Percentiles rank a stretch among this genome's conserved stretches.
These are phyloP conservation scores for Agrilus mali DNA, from an alignment of 2,888 invertebrate genomes.

Conservation along the genomic window DNA sequence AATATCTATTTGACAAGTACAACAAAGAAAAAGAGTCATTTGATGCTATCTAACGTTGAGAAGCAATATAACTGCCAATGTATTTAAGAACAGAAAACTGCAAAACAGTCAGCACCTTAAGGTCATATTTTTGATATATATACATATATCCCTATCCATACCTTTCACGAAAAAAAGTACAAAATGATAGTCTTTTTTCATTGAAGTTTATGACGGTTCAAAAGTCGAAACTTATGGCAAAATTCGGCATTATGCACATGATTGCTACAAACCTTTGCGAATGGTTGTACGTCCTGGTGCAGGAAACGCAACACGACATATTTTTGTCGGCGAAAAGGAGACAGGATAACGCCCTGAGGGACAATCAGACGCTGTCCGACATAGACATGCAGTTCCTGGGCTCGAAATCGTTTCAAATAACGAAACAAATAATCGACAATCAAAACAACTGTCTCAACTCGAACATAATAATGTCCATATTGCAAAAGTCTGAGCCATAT, in stretches of 20 bases:
- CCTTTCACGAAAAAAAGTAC: not conserved
- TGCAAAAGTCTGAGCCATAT: slow-evolving; percentile 43
- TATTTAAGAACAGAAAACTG: no score
- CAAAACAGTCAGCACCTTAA: no score
- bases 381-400: slow-evolving; percentile 15
- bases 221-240: slow-evolving; percentile 54
- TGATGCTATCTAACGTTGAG: no score
- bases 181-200: not conserved
- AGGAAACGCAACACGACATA: slow-evolving; percentile 80
- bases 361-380: slow-evolving; percentile 11
- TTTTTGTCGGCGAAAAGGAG: slow-evolving; percentile 39
- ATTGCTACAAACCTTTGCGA: slow-evolving; percentile 86
- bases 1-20: no score
- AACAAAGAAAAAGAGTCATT: no score
- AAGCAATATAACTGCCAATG: no score
- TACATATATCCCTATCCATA: no score
- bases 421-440: slow-evolving; percentile 15
- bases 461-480: slow-evolving; percentile 18
- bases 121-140: no score
- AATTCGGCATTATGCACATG: slow-evolving; percentile 90
- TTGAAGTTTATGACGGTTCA: slow-evolving; percentile 43
- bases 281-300: slow-evolving; percentile 76
- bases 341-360: slow-evolving; percentile 8
- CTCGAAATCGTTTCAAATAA: slow-evolving; percentile 16
- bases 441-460: slow-evolving; percentile 16